These are phyloP conservation scores for Atherinosoma microstoma DNA, from an alignment of 2,797 vertebrate genomes.

Conservation along the genomic window DNA sequence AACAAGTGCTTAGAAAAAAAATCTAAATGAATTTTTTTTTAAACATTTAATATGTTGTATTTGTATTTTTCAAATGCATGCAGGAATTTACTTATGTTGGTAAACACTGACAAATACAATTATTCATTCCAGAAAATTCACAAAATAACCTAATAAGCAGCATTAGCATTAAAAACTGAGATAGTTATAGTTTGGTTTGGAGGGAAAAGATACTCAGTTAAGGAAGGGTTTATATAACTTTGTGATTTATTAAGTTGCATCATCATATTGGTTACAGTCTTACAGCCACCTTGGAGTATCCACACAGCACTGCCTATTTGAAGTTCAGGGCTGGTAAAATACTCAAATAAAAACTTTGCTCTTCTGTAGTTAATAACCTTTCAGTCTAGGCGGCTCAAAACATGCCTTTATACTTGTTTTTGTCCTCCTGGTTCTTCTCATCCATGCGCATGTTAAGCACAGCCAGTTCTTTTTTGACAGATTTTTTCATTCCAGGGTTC, in stretches of 20 bases:
- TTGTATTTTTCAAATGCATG: not conserved
- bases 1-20: too few relatives aligned
- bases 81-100: too few relatives aligned
- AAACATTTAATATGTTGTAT: too few relatives aligned
- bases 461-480: slow-evolving; percentile 82
- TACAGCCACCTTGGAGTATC: not conserved
- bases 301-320: not conserved
- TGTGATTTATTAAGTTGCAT: not conserved
- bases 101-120: not conserved
- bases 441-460: slow-evolving; percentile 87
- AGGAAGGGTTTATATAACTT: not conserved
- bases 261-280: not conserved
- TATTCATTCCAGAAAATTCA: not conserved
- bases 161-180: not conserved
- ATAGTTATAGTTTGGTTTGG: not conserved
- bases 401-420: slow-evolving; percentile 85
- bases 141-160: not conserved
- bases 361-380: not conserved
- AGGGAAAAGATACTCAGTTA: not conserved
- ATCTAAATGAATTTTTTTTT: too few relatives aligned
- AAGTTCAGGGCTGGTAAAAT: not conserved
- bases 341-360: not conserved
- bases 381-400: slow-evolving; percentile 62
- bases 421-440: slow-evolving; percentile 88
- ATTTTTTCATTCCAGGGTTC: slow-evolving; percentile 86